Percentiles rank a stretch among this genome's conserved stretches.
These are phyloP conservation scores for Acleris emargana DNA, from an alignment of 2,888 invertebrate genomes.

Conservation along the genomic window DNA sequence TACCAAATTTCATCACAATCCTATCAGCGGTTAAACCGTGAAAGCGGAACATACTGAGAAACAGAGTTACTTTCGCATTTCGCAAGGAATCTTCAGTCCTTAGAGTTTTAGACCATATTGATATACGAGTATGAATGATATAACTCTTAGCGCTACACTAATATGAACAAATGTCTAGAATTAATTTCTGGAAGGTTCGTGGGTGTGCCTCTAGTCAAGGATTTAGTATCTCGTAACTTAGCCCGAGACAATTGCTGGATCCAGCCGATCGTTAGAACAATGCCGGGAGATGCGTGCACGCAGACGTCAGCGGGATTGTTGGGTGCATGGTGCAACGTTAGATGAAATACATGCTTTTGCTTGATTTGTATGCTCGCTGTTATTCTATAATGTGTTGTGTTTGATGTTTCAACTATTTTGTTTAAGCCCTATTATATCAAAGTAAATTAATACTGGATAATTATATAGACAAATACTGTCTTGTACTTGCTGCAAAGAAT, in stretches of 20 bases:
- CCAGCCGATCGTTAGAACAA: slow-evolving; percentile 24
- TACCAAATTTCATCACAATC: too few species aligned
- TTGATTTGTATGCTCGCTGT: background rate
- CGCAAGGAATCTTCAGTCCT: too few species aligned
- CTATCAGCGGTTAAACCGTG: too few species aligned
- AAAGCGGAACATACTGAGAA: too few species aligned
- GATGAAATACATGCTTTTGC: slow-evolving; percentile 3
- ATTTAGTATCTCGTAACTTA: slow-evolving; percentile 28
- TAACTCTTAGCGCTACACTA: background rate
- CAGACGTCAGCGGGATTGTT: slow-evolving; percentile 9
- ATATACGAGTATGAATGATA: background rate
- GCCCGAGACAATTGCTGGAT: slow-evolving; percentile 20
- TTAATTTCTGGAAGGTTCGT: slow-evolving; percentile 11
- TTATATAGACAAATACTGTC: too few species aligned
- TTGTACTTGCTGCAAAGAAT: too few species aligned
- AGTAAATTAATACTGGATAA: too few species aligned
- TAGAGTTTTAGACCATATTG: too few species aligned
- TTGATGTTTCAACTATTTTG: too few species aligned
- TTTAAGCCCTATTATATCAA: too few species aligned
- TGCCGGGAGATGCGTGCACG: background rate
- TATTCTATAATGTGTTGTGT: too few species aligned
- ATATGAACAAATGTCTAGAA: slow-evolving; percentile 12
- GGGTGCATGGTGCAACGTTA: slow-evolving; percentile 16
- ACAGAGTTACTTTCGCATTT: too few species aligned
- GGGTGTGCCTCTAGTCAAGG: slow-evolving; percentile 10